Conservation (phyloP, 2,113 vertebrate species). For the Pristiophorus japonicus region DNA sequence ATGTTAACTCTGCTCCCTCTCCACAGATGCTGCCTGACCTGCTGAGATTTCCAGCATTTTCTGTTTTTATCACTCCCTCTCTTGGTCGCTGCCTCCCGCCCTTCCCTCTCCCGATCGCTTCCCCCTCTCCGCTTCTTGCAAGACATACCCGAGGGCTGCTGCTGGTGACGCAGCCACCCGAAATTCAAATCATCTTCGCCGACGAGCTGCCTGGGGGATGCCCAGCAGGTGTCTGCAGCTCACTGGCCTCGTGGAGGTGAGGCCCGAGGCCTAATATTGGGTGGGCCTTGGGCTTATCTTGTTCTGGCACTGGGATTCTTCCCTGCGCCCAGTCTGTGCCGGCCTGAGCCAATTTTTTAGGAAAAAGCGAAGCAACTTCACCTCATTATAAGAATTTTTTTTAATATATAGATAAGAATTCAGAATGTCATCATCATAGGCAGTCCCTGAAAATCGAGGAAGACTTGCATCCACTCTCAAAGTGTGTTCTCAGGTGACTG, state of each 20-base stretch:
- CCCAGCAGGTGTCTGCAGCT: background rate
- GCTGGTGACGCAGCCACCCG: background rate
- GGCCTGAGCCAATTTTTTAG: background rate
- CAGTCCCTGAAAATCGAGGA: too few relatives aligned
- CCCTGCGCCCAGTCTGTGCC: background rate
- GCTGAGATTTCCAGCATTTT: too few relatives aligned
- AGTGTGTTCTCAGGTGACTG: too few relatives aligned
- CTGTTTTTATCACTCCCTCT: too few relatives aligned
- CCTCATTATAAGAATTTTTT: background rate
- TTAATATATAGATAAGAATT: too few relatives aligned
- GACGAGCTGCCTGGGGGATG: background rate
- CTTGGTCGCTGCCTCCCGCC: background rate
- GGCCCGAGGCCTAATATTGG: background rate
- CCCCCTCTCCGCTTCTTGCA: background rate
- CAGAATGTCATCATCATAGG: too few relatives aligned
- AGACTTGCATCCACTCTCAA: too few relatives aligned
- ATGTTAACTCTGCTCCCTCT: too few relatives aligned
- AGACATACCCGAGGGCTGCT: too few relatives aligned
- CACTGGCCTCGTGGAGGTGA: background rate
- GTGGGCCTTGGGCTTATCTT: background rate
- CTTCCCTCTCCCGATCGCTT: background rate
- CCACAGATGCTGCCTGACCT: too few relatives aligned
- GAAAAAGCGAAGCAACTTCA: background rate
- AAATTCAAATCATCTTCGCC: background rate
- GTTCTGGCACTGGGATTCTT: background rate